Percentiles rank a stretch among this genome's conserved stretches.
phyloP scores from a whole-genome alignment of 2,113 vertebrate genomes.

The Xiphophorus couchianus region DNA sequence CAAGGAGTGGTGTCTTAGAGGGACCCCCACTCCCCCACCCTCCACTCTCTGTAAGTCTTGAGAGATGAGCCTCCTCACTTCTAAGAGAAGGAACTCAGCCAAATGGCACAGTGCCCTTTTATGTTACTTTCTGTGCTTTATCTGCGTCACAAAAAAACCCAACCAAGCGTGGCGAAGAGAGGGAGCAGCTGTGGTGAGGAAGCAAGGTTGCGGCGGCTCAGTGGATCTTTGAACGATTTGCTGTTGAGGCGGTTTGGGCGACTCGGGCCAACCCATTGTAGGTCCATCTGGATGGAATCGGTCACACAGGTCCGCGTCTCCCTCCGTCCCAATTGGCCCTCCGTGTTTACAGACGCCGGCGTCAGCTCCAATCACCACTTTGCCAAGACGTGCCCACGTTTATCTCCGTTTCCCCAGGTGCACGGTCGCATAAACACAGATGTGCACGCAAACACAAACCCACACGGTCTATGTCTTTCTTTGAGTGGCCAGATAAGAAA shows the following conservation, averaged over 20 bases:
- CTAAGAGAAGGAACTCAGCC: conserved; percentile 53
- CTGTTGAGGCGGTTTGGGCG: conserved; percentile 17
- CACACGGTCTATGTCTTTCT: conserved; percentile 45
- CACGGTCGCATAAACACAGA: conserved; percentile 49
- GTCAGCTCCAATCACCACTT: conserved; percentile 48
- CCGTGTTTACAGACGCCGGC: conserved; percentile 54
- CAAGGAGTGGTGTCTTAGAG: conserved; percentile 19
- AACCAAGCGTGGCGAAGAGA: conserved; percentile 56
- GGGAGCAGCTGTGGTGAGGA: conserved; percentile 45
- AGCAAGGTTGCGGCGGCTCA: conserved; percentile 57
- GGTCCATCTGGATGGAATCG: conserved; percentile 63
- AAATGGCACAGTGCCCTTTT: conserved; percentile 67
- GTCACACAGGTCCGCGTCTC: conserved; percentile 56
- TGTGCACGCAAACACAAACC: conserved; percentile 47
- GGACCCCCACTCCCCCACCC: conserved; percentile 31
- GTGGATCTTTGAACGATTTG: conserved; percentile 51
- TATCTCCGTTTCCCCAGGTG: conserved; percentile 54
- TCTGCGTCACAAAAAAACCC: conserved; percentile 30
- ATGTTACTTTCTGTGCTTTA: conserved; percentile 48
- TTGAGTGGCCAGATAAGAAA: conserved; percentile 67
- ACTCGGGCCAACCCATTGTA: conserved; percentile 28
- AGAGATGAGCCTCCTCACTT: conserved; percentile 42
- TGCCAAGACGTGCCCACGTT: conserved; percentile 66
- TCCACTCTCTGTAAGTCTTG: conserved; percentile 18
- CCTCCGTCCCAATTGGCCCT: conserved; percentile 56